phyloP scores from a whole-genome alignment of 1,140 invertebrate species.

The Cardiocondyla obscurior region DNA sequence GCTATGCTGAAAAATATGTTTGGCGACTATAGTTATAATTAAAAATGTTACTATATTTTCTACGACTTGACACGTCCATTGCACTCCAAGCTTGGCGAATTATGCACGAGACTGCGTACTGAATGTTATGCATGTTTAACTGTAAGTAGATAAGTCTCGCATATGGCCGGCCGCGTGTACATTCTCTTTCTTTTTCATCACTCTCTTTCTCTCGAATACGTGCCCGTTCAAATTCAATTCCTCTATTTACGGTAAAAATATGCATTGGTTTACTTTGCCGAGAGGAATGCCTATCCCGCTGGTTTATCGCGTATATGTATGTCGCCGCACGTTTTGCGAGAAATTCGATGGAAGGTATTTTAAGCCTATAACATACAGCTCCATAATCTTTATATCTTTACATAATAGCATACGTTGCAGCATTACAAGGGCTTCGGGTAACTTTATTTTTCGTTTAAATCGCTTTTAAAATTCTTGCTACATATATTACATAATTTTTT shows the following conservation, averaged over 20 bases:
- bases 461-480: neutral
- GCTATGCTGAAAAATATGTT: neutral
- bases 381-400: neutral
- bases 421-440: neutral
- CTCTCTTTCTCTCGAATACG: neutral
- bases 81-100: neutral
- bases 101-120: neutral
- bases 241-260: neutral
- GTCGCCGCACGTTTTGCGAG: neutral
- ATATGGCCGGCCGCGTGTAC: neutral
- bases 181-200: neutral
- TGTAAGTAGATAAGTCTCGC: slow-evolving; percentile 24
- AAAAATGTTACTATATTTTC: neutral
- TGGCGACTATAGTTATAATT: neutral
- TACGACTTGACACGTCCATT: neutral
- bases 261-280: neutral
- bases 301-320: slow-evolving; percentile 2
- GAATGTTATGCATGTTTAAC: neutral
- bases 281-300: neutral
- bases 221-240: neutral
- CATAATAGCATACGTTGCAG: neutral
- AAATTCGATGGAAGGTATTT: neutral
- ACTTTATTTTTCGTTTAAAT: slow-evolving; percentile 3
- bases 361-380: neutral
- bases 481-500: neutral